Evolutionary conservation across 1,140 invertebrate genomes (phyloP).

Genomic region (Hermatobates lingyangjiaoensis): DNA sequence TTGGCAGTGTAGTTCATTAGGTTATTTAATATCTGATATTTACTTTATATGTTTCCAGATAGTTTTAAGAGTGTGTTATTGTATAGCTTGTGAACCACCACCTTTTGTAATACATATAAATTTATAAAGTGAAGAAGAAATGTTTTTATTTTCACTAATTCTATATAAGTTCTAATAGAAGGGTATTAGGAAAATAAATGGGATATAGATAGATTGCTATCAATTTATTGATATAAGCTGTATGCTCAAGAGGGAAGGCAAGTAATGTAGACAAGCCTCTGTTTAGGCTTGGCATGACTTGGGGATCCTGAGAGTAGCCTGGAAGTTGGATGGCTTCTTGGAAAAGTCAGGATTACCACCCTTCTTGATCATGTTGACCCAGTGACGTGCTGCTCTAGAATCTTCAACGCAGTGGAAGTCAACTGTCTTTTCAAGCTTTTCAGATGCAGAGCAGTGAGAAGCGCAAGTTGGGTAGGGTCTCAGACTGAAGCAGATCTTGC

Average conservation of each 20-base stretch:
- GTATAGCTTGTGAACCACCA: not conserved
- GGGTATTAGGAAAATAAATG: not conserved
- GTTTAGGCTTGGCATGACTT: not conserved
- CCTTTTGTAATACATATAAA: not conserved
- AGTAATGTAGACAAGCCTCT: not conserved
- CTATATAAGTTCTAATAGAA: not conserved
- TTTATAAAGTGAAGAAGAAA: not conserved
- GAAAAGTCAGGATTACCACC: slow-evolving; percentile 30
- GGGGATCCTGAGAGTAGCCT: slow-evolving; percentile 7
- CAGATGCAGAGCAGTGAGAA: slow-evolving; percentile 21
- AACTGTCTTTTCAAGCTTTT: slow-evolving; percentile 22
- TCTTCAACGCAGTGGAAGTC: slow-evolving; percentile 31
- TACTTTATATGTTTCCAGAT: too few relatives aligned
- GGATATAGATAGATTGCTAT: not conserved
- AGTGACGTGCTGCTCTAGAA: slow-evolving; percentile 22
- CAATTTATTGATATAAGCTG: not conserved
- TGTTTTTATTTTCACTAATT: too few relatives aligned
- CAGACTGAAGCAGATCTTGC: slow-evolving; percentile 34
- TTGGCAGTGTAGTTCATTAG: slow-evolving; percentile 16
- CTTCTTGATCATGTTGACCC: slow-evolving; percentile 29
- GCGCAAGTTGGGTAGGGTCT: slow-evolving; percentile 29
- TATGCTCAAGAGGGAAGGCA: not conserved
- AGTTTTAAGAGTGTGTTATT: too few relatives aligned
- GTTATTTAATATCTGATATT: slow-evolving; percentile 22
- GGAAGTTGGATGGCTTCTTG: slow-evolving; percentile 10